Evolutionary conservation across 92 coral and sea anemone species (phyloP).

Genomic region (Palythoa grandiflora): DNA sequence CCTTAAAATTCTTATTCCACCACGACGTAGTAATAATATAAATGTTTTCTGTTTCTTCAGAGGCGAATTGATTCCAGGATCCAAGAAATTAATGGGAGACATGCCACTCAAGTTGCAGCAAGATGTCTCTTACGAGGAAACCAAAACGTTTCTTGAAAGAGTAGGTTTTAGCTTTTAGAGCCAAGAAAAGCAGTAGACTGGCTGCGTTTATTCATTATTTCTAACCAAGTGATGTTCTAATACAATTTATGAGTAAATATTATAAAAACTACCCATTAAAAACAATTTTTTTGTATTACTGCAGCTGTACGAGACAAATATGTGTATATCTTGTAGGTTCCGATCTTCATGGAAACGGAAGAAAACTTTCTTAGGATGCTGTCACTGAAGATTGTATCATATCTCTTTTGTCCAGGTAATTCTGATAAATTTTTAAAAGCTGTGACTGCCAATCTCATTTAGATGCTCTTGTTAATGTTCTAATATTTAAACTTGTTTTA

Average conservation of each 20-base stretch:
- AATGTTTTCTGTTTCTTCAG: constrained; percentile 31
- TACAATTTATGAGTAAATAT: too few relatives aligned
- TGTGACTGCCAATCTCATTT: not conserved
- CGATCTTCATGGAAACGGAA: constrained; percentile 86
- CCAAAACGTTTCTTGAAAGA: constrained; percentile 65
- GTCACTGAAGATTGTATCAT: constrained; percentile 74
- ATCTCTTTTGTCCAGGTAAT: constrained; percentile 82
- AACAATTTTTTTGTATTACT: not conserved
- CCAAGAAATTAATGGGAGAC: constrained; percentile 75
- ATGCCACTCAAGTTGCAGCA: constrained; percentile 86
- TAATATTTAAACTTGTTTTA: not conserved
- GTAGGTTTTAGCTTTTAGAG: constrained; percentile 7
- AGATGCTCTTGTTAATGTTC: not conserved
- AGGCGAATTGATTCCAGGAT: constrained; percentile 84
- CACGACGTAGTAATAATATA: not conserved
- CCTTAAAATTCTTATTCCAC: constrained; percentile 15
- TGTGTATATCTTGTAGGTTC: constrained; percentile 58
- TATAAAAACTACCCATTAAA: too few relatives aligned
- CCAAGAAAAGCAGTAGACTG: too few relatives aligned
- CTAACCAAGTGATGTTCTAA: too few relatives aligned
- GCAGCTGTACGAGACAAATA: not conserved
- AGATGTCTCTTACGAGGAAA: constrained; percentile 75
- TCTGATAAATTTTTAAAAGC: not conserved
- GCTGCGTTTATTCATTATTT: too few relatives aligned
- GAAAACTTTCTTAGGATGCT: constrained; percentile 67